phyloP scores from a whole-genome alignment of 2,113 vertebrate genomes.

The Sander vitreus region DNA sequence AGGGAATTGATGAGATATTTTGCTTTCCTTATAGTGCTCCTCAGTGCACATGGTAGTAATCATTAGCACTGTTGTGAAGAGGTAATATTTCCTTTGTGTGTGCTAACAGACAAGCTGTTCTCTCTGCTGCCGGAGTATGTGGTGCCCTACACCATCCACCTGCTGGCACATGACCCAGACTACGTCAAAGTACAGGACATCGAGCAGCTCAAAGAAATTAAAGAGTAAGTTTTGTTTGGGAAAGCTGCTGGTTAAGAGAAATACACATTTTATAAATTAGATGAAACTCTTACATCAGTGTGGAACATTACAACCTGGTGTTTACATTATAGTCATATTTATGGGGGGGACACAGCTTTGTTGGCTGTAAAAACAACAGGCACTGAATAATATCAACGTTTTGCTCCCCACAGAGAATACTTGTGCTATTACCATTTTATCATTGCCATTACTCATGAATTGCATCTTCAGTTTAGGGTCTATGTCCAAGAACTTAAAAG shows the following conservation, averaged over 20 bases:
- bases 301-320: background rate
- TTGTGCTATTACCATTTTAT: background rate
- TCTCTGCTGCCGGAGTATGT: conserved; percentile 98
- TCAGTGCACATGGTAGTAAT: background rate
- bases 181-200: conserved; percentile 99
- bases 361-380: background rate
- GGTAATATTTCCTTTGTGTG: background rate
- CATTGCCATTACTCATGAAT: background rate
- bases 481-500: background rate
- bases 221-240: conserved; percentile 90
- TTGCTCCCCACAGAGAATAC: background rate
- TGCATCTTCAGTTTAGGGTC: background rate
- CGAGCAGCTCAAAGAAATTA: conserved; percentile 99
- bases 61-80: background rate
- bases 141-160: conserved; percentile 98
- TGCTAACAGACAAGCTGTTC: conserved; percentile 92
- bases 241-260: background rate
- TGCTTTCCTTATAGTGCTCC: background rate
- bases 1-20: background rate
- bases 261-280: background rate
- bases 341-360: background rate
- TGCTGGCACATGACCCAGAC: conserved; percentile 98
- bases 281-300: background rate
- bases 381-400: background rate
- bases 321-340: background rate